A percentile compares a stretch with the other conserved stretches of the same genome.
Evolutionary conservation across 2,797 vertebrate species (phyloP).

Genomic region (Paratrypauchen microcephalus): DNA sequence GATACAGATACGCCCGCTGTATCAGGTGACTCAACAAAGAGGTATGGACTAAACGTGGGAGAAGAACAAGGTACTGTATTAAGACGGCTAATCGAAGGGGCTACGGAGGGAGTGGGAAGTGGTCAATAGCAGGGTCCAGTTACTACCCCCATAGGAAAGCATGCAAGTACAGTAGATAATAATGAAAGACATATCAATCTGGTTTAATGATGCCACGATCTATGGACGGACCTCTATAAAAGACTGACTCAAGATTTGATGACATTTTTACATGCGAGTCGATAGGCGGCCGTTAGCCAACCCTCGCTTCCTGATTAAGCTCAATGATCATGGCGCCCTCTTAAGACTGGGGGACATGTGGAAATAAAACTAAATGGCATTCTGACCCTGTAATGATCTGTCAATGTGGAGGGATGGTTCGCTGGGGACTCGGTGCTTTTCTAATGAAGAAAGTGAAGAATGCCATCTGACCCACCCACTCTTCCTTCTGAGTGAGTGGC

Average conservation of each 20-base stretch:
- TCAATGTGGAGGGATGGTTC: not conserved
- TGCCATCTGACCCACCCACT: not conserved
- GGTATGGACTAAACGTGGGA: not conserved
- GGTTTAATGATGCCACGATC: not conserved
- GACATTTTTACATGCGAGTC: not conserved
- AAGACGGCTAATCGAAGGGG: no score
- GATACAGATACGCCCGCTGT: no score
- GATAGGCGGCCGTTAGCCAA: slow-evolving; percentile 3
- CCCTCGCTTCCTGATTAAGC: not conserved
- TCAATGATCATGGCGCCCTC: slow-evolving; percentile 1
- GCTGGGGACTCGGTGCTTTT: not conserved
- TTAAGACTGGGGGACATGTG: not conserved
- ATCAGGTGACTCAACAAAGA: slow-evolving; percentile 1
- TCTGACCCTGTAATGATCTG: not conserved
- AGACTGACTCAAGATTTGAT: not conserved
- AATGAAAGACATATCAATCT: not conserved
- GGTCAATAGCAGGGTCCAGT: not conserved
- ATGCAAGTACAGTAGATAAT: not conserved
- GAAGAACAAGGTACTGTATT: not conserved
- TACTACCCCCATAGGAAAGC: not conserved
- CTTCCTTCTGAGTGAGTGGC: no score
- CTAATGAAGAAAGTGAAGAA: not conserved
- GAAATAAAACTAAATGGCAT: not conserved
- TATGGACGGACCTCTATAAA: not conserved
- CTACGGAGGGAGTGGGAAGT: no score